Percentiles rank a stretch among this genome's conserved stretches.
Evolutionary conservation across 2,113 vertebrate genomes (phyloP).

Genomic region (Pimephales promelas): DNA sequence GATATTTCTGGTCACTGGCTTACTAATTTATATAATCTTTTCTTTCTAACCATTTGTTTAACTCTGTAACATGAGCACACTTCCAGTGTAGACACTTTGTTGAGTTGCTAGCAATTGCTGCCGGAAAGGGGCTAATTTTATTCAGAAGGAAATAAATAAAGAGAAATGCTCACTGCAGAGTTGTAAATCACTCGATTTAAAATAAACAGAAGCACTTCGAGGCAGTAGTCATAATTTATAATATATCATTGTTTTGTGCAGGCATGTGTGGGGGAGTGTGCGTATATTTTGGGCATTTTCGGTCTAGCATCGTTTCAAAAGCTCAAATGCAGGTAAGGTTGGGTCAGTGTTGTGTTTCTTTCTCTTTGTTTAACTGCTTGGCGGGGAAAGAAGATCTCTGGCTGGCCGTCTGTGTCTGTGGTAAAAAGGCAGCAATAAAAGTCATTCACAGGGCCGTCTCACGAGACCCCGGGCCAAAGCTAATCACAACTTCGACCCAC

Average conservation of each 20-base stretch:
- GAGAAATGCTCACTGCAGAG: background rate
- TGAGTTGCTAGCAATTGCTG: background rate
- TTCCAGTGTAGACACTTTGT: background rate
- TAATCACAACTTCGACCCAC: conserved; percentile 59
- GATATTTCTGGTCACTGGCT: background rate
- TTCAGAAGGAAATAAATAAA: conserved; percentile 17
- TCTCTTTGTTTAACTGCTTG: conserved; percentile 3
- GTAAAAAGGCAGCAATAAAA: conserved; percentile 55
- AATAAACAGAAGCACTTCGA: conserved; percentile 41
- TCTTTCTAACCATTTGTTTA: background rate
- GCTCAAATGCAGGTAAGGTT: conserved; percentile 9
- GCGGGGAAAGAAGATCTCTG: conserved; percentile 37
- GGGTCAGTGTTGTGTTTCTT: background rate
- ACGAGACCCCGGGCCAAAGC: conserved; percentile 53
- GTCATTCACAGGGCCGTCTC: conserved; percentile 49
- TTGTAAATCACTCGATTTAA: conserved; percentile 19
- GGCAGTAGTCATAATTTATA: conserved; percentile 23
- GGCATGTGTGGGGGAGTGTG: background rate
- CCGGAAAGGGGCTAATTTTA: conserved; percentile 4
- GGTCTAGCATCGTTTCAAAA: background rate
- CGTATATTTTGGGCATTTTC: conserved; percentile 21
- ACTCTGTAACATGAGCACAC: background rate
- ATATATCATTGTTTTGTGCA: conserved; percentile 34
- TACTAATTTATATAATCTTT: background rate
- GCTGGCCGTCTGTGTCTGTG: conserved; percentile 40